Evolutionary conservation across 2,888 invertebrate species (phyloP), one percentile per base, ranked within the genome.

Genomic region (Drosophila planitibia): DNA sequence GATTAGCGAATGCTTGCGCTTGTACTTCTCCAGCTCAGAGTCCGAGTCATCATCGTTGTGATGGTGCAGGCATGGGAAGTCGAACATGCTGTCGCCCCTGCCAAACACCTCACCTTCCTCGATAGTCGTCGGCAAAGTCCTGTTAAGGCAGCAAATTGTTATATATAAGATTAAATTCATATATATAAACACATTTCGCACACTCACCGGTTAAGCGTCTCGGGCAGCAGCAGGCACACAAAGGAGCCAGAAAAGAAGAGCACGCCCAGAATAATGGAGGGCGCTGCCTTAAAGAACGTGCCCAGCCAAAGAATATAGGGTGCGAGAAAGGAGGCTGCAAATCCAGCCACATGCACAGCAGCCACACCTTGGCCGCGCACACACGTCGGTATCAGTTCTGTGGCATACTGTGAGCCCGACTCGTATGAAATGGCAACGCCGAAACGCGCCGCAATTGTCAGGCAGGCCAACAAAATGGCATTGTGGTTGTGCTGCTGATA

Each of bases 341-440:
- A 95, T 1, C 95, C 95, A 25, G 94, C 94, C 25, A 95, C 95
- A 87, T 95, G 95, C 25, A 95, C 94, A 4, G 95, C 94, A 0
- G 95, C 95, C 49, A 95, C 95, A 33, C 95, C 95, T 89, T 95
- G 95, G 4, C 95, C 96, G 49, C 95, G 92, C 25, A 96, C 95
- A 76, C 95, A 95, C 1, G 95, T 95, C 35, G 96, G 95, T 74
- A 95, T 95, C 61, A 96, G 91, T 90, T 96, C 95, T 3, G 95
- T 95, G 30, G 95, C 95, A 85, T 96, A 96, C 90, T 95, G 95
- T 19, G 95, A 94, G 7, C 95, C 95, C 10, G 95, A 95, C 91
- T 95, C 95, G 85, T 95, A 95, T 0, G 95, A 95, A 6, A 95
- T 94, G 70, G 95, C 95, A 30, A 95, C 95, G 33, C 94, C 94